Evolutionary conservation across 1,140 invertebrate species (phyloP), one percentile per base, ranked within the genome.

Genomic region (Bombus pascuorum): DNA sequence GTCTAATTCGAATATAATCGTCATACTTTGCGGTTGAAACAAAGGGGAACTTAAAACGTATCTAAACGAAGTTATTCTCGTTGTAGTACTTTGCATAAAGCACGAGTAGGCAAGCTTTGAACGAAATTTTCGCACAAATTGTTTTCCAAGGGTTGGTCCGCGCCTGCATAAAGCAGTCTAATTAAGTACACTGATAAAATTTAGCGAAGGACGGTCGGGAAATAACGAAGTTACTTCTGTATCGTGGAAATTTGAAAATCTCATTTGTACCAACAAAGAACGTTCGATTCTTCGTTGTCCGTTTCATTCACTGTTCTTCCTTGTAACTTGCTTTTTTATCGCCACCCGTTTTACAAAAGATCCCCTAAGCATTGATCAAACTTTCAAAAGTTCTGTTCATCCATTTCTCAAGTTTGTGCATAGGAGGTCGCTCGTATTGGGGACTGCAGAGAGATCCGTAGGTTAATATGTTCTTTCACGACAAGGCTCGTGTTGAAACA

Each of bases 201-300:
- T 70, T 25, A 47, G 1, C 9, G 1, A 12, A 25, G 44, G 34
- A 78, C 3, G 6, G 37, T 39, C 28, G 6, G 8, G 12, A n/a
- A 6, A n/a, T 80, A 80, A 80, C 1, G 10, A 65, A 79, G 76
- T 62, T 81, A 3, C 44, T 57, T 42, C 37, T 42, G 78, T 59
- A 59, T 39, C 53, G 34, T 6, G 25, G 28, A 10, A 85, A 80
- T 80, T 44, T 39, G 34, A 59, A 57, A 71, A 72, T 37, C 39
- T 42, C 28, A 37, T 57, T 77, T 15, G 2, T 25, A 34, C 32
- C 0, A 22, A 3, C 10, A 32, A 62, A 2, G 32, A 84, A 59
- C 53, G n/a, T 72, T 39, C 39, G 28, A 62, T 28, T 32, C 18
- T 78, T 70, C 42, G 81, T 78, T 78, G 28, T 1, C 32, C 2